Percentiles rank a stretch among this genome's conserved stretches.
Evolutionary conservation across 2,888 invertebrate species (phyloP).

Genomic region (Pseudococcus longispinus): DNA sequence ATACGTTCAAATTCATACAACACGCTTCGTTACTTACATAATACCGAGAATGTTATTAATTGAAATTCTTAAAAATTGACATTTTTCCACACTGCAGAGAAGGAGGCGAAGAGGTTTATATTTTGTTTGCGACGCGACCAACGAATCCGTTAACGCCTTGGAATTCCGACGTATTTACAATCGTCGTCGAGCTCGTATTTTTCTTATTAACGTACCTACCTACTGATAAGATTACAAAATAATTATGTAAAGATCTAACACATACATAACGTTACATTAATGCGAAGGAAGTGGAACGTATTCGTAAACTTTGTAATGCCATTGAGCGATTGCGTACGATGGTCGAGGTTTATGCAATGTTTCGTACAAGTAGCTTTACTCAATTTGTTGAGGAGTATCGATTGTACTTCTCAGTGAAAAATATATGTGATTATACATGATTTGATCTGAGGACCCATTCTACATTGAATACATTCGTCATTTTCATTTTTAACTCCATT

Average conservation of each 20-base stretch:
- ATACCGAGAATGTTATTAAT: slow-evolving; percentile 33
- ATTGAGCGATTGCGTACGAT: not conserved
- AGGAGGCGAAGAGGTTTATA: not conserved
- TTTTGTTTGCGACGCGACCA: not conserved
- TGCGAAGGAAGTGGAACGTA: slow-evolving; percentile 18
- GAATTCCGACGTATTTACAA: slow-evolving; percentile 36
- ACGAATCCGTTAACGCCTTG: slow-evolving; percentile 13
- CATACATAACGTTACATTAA: not conserved
- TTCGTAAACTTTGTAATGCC: not conserved
- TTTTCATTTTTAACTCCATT: too few relatives aligned
- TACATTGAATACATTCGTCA: too few relatives aligned
- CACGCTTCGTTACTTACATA: slow-evolving; percentile 9
- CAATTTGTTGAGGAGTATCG: too few relatives aligned
- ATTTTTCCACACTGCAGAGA: not conserved
- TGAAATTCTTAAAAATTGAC: slow-evolving; percentile 35
- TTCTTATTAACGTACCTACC: not conserved
- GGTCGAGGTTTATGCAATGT: not conserved
- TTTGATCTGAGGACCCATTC: too few relatives aligned
- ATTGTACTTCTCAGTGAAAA: too few relatives aligned
- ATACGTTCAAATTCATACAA: not conserved
- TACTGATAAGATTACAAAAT: slow-evolving; percentile 39
- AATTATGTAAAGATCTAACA: not conserved
- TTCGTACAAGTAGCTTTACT: not conserved
- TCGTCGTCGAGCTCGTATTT: not conserved
- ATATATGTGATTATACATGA: too few relatives aligned